phyloP scores from a whole-genome alignment of 2,888 invertebrate genomes.

The Cantharis nigra region DNA sequence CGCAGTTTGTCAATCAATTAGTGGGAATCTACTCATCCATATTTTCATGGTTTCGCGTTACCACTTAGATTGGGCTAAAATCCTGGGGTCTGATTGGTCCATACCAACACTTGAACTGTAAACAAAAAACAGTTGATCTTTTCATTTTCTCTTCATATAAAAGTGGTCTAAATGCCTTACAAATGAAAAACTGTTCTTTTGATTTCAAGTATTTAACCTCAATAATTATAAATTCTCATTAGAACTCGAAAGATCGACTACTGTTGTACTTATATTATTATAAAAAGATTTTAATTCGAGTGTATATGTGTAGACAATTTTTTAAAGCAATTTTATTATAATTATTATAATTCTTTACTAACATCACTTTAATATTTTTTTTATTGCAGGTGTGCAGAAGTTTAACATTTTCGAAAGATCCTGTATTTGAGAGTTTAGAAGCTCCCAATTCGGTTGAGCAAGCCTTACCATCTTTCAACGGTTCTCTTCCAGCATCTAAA shows the following conservation, averaged over 20 bases:
- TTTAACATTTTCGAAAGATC: slow-evolving; percentile 48
- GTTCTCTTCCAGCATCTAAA: slow-evolving; percentile 7
- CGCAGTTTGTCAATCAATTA: no score
- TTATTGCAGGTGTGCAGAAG: slow-evolving; percentile 49
- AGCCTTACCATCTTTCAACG: slow-evolving; percentile 22
- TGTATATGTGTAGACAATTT: neutral
- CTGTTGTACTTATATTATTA: neutral
- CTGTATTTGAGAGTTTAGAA: slow-evolving; percentile 38
- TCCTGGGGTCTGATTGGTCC: no score
- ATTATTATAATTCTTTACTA: neutral
- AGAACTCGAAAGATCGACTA: neutral
- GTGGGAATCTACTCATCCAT: no score
- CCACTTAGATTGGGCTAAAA: no score
- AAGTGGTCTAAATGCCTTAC: no score
- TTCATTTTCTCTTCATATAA: no score
- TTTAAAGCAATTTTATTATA: neutral
- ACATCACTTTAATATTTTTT: slow-evolving; percentile 7
- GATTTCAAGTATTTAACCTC: neutral
- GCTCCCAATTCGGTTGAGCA: slow-evolving; percentile 33
- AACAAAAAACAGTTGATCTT: no score
- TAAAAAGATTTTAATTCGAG: neutral
- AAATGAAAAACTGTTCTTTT: neutral
- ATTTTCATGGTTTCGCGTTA: no score
- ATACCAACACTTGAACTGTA: no score
- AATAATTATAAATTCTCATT: neutral